These are phyloP conservation scores for Cryptomyrus ogoouensis DNA, from an alignment of 2,113 vertebrate genomes.

Conservation along the genomic window DNA sequence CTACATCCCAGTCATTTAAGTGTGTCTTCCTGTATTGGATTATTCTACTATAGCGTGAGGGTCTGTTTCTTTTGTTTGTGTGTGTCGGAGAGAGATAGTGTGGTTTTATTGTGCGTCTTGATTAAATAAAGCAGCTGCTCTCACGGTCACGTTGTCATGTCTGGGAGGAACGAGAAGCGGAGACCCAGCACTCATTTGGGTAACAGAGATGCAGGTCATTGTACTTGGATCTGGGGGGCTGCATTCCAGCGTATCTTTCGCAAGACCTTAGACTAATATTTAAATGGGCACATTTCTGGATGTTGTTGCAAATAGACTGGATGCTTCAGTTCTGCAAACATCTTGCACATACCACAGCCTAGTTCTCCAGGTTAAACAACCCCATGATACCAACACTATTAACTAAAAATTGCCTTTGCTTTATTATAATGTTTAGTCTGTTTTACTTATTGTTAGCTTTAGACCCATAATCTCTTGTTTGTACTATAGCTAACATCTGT, in stretches of 20 bases:
- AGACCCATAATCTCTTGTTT: neutral
- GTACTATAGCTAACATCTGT: neutral
- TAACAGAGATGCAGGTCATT: slow-evolving; percentile 30
- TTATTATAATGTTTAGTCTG: neutral
- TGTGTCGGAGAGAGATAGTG: neutral
- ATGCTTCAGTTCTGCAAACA: neutral
- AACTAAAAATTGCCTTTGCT: neutral
- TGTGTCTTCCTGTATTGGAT: neutral
- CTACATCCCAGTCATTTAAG: neutral
- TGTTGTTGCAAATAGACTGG: neutral
- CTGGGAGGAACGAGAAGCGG: slow-evolving; percentile 31
- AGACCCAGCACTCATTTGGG: slow-evolving; percentile 44
- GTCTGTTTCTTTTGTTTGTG: neutral
- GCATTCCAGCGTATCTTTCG: neutral
- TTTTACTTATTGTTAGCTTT: neutral
- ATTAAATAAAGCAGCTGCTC: neutral
- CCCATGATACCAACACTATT: neutral
- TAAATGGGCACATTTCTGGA: neutral
- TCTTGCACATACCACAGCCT: neutral
- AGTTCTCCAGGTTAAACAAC: neutral
- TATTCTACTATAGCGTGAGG: neutral
- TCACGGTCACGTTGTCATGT: neutral
- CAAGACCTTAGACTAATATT: neutral
- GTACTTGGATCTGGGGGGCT: neutral
- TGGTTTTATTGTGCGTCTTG: neutral